Percentiles rank a stretch among this genome's conserved stretches.
phyloP scores from a whole-genome alignment of 2,888 invertebrate genomes.

The Drosophila helvetica region DNA sequence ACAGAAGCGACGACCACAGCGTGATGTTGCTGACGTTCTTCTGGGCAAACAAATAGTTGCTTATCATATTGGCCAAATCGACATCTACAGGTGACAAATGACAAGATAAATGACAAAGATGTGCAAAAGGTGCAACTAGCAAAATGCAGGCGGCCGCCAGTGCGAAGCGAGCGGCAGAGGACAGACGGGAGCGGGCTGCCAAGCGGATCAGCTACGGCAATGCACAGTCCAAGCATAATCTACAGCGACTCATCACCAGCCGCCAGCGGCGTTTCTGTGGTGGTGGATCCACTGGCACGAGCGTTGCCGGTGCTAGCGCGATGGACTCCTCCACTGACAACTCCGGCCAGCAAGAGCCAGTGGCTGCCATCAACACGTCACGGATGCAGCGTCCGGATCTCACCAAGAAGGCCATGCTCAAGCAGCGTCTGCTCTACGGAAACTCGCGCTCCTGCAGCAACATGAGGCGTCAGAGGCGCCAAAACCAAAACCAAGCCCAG shows the following conservation, averaged over 20 bases:
- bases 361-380: constrained; percentile 1
- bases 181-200: constrained; percentile 57
- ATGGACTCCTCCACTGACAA: background rate
- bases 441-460: constrained; percentile 64
- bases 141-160: constrained; percentile 52
- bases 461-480: constrained; percentile 20
- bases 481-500: constrained; percentile 6
- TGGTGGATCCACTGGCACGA: background rate
- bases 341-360: background rate
- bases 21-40: background rate
- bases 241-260: constrained; percentile 54
- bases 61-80: constrained; percentile 47
- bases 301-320: background rate
- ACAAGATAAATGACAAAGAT: background rate
- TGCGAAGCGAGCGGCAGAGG: constrained; percentile 38
- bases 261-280: constrained; percentile 28
- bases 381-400: constrained; percentile 25
- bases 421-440: constrained; percentile 60
- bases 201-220: constrained; percentile 75
- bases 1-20: constrained; percentile 50
- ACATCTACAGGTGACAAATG: constrained; percentile 25
- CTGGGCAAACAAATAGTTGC: constrained; percentile 21
- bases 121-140: background rate
- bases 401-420: constrained; percentile 50
- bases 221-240: constrained; percentile 68